Evolutionary conservation across 2,797 vertebrate species (phyloP).

Genomic region (Alectoris magna): DNA sequence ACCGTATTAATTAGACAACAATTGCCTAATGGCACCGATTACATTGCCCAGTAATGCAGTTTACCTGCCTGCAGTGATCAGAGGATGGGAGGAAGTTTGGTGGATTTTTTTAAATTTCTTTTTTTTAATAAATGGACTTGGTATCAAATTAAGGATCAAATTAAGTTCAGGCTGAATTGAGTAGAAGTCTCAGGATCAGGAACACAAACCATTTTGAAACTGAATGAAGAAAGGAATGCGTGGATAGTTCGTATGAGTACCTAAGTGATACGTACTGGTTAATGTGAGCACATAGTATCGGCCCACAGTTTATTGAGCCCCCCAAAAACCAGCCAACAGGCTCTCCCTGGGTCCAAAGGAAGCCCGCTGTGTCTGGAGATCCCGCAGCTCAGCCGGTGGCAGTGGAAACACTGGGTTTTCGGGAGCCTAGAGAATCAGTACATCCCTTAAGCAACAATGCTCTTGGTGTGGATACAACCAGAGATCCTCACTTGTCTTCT

Average conservation of each 20-base stretch:
- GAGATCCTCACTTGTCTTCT: background rate
- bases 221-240: background rate
- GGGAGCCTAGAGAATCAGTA: background rate
- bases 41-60: background rate
- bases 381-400: background rate
- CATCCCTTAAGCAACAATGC: background rate
- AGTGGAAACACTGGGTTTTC: slow-evolving; percentile 26
- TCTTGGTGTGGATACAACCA: background rate
- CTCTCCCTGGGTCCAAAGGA: slow-evolving; percentile 63
- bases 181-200: background rate
- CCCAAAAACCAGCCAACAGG: background rate
- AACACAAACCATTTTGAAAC: slow-evolving; percentile 29
- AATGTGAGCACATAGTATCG: background rate
- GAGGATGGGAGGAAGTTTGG: background rate
- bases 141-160: slow-evolving; percentile 42
- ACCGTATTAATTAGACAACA: background rate
- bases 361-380: slow-evolving; percentile 2
- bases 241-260: background rate
- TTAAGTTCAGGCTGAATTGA: slow-evolving; percentile 33
- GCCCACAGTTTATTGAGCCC: slow-evolving; percentile 19
- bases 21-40: background rate
- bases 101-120: background rate
- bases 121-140: background rate
- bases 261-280: too few species aligned
- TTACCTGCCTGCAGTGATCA: slow-evolving; percentile 14